Evolutionary conservation across 2,888 invertebrate genomes (phyloP).

Genomic region (Monoplex corrugatus): DNA sequence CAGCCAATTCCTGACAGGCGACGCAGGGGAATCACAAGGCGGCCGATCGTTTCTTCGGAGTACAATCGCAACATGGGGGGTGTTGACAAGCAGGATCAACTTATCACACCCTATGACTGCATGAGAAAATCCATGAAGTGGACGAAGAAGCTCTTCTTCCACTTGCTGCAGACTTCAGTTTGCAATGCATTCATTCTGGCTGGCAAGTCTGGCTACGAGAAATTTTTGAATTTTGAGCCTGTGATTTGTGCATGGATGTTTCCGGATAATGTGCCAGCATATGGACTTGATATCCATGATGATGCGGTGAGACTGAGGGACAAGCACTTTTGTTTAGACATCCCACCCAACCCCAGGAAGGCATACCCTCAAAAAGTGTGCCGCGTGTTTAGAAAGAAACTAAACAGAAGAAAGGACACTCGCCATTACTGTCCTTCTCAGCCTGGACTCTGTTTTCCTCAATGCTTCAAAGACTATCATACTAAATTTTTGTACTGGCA

Average conservation of each 20-base stretch:
- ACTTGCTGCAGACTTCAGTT: no score
- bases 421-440: not conserved
- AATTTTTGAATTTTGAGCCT: not conserved
- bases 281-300: not conserved
- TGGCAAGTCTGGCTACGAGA: slow-evolving; percentile 15
- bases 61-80: slow-evolving; percentile 60
- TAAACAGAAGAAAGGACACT: not conserved
- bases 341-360: slow-evolving; percentile 24
- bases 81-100: slow-evolving; percentile 60
- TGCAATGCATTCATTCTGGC: no score
- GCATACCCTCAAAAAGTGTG: not conserved
- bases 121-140: slow-evolving; percentile 58
- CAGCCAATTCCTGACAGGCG: slow-evolving; percentile 38
- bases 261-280: not conserved
- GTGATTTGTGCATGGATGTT: not conserved
- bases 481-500: slow-evolving; percentile 18
- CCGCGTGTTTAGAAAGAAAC: slow-evolving; percentile 21
- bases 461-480: slow-evolving; percentile 21
- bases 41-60: slow-evolving; percentile 52
- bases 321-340: not conserved
- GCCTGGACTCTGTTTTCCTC: not conserved
- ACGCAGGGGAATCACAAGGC: slow-evolving; percentile 40
- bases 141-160: slow-evolving; percentile 59
- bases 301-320: not conserved
- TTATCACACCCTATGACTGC: slow-evolving; percentile 54